These are phyloP conservation scores for Tylochromis polylepis DNA, from an alignment of 2,113 vertebrate genomes.

Conservation along the genomic window DNA sequence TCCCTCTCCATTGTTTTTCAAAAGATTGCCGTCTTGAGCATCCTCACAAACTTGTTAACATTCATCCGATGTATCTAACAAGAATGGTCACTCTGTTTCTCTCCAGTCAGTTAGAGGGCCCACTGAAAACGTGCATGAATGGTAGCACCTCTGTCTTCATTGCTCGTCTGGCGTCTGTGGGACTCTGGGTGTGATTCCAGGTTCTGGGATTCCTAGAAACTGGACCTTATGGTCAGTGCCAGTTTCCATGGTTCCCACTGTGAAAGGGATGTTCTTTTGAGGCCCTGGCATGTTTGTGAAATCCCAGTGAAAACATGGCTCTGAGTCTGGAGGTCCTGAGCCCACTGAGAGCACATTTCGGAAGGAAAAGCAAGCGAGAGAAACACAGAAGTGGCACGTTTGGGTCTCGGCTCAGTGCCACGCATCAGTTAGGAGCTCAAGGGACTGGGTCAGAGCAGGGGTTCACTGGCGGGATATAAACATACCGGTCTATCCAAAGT, in stretches of 20 bases:
- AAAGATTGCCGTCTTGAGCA: constrained; percentile 37
- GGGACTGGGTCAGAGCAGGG: constrained; percentile 31
- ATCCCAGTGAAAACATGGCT: constrained; percentile 60
- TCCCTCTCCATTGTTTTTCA: neutral
- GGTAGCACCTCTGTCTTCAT: constrained; percentile 37
- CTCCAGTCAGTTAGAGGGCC: constrained; percentile 50
- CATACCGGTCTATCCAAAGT: neutral
- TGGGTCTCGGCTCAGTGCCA: constrained; percentile 28
- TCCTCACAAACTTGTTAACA: constrained; percentile 49
- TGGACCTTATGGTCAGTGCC: constrained; percentile 43
- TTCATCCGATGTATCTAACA: constrained; percentile 34
- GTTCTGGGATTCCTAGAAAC: constrained; percentile 57
- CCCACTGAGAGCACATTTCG: constrained; percentile 37
- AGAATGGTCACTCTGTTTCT: constrained; percentile 60
- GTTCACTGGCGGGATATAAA: constrained; percentile 6
- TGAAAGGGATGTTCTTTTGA: constrained; percentile 52
- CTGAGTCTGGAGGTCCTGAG: constrained; percentile 45
- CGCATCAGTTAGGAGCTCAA: neutral
- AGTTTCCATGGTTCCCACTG: constrained; percentile 58
- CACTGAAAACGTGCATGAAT: constrained; percentile 18
- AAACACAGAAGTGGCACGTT: constrained; percentile 31
- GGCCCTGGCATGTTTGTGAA: constrained; percentile 45
- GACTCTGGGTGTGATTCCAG: constrained; percentile 48
- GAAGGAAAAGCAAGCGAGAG: neutral
- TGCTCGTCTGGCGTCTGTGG: constrained; percentile 29